A percentile compares a stretch with the other conserved stretches of the same genome.
Evolutionary conservation across 1,140 invertebrate genomes (phyloP).

Genomic region (Hormaphis cornu): DNA sequence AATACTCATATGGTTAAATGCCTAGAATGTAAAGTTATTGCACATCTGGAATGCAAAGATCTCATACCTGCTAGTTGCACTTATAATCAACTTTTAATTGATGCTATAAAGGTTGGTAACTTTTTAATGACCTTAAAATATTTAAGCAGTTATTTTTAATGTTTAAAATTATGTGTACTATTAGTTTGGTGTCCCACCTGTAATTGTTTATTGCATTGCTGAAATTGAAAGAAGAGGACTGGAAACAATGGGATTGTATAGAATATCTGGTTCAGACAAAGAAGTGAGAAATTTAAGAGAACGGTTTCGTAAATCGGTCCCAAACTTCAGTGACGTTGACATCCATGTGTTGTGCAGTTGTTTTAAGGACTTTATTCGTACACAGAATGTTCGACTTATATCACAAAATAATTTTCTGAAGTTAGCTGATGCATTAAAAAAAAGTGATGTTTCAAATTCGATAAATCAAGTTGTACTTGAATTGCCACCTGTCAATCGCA

Average conservation of each 20-base stretch:
- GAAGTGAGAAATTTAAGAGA: slow-evolving; percentile 78
- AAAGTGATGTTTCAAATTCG: slow-evolving; percentile 54
- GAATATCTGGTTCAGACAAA: slow-evolving; percentile 72
- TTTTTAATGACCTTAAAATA: not conserved
- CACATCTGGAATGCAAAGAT: slow-evolving; percentile 70
- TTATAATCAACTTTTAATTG: slow-evolving; percentile 34
- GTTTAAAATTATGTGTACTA: not conserved
- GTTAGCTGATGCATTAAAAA: slow-evolving; percentile 60
- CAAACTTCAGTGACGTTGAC: slow-evolving; percentile 59
- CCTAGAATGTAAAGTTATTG: slow-evolving; percentile 61
- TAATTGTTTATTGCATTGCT: slow-evolving; percentile 88
- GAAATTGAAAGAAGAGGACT: slow-evolving; percentile 82
- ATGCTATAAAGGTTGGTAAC: slow-evolving; percentile 10
- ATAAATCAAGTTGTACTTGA: slow-evolving; percentile 44
- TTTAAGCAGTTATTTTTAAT: not conserved
- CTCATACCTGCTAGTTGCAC: slow-evolving; percentile 70
- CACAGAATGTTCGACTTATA: slow-evolving; percentile 73
- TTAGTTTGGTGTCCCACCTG: slow-evolving; percentile 60
- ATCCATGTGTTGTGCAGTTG: slow-evolving; percentile 73
- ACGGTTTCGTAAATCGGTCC: slow-evolving; percentile 64
- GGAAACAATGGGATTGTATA: slow-evolving; percentile 81
- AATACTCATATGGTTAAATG: slow-evolving; percentile 51
- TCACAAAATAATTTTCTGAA: slow-evolving; percentile 63
- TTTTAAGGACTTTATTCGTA: slow-evolving; percentile 77
- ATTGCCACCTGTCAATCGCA: slow-evolving; percentile 72